Evolutionary conservation across 2,888 invertebrate genomes (phyloP).

Genomic region (Acleris emargana): DNA sequence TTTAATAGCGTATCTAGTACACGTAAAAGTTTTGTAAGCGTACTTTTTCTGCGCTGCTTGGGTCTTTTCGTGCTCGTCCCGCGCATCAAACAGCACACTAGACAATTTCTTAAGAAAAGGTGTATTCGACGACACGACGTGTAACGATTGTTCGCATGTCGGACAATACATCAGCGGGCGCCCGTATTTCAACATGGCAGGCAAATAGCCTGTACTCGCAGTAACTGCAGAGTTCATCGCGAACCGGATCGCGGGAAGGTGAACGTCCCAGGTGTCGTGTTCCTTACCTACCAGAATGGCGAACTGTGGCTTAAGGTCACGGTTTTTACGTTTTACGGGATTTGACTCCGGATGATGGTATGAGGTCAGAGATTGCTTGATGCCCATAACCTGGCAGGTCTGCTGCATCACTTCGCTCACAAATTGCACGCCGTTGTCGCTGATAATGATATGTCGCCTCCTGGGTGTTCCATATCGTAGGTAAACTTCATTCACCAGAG

Average conservation of each 20-base stretch:
- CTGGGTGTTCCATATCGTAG: too few species aligned
- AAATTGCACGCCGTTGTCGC: too few species aligned
- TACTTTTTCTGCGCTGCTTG: not conserved
- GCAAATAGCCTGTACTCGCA: not conserved
- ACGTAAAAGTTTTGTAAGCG: not conserved
- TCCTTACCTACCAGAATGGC: not conserved
- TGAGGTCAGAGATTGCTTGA: too few species aligned
- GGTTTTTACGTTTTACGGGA: not conserved
- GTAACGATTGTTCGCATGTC: not conserved
- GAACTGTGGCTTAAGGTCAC: not conserved
- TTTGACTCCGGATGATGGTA: not conserved
- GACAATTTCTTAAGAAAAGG: not conserved
- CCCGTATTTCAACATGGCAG: not conserved
- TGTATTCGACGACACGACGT: not conserved
- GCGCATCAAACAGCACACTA: not conserved
- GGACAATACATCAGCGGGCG: not conserved
- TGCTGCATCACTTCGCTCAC: too few species aligned
- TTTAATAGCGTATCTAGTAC: too few species aligned
- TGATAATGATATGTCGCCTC: too few species aligned
- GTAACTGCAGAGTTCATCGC: too few species aligned
- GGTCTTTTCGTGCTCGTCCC: not conserved
- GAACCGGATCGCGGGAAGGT: not conserved
- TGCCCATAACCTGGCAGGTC: too few species aligned
- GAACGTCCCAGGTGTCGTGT: not conserved
- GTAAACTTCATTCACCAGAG: too few species aligned